phyloP scores from a whole-genome alignment of 2,113 vertebrate genomes.

The Spilogale gracilis region DNA sequence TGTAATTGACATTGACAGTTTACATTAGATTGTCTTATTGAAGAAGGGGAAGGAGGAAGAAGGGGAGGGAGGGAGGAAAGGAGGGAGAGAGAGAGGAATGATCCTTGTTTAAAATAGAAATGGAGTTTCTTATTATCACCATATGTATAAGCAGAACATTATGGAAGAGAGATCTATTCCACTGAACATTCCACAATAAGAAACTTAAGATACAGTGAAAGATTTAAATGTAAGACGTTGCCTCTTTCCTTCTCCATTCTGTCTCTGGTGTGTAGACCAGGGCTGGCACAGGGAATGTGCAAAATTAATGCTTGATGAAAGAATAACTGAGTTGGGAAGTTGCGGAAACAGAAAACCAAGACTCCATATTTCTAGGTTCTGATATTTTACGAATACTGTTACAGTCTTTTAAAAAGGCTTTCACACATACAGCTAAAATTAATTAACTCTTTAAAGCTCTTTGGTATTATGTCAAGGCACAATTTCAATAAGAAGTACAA shows the following conservation, averaged over 20 bases:
- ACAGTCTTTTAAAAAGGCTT: not conserved
- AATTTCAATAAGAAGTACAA: not conserved
- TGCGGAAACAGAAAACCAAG: not conserved
- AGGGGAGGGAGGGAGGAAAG: not conserved
- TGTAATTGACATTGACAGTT: not conserved
- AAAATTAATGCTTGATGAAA: not conserved
- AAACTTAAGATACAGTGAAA: not conserved
- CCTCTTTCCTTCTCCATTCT: not conserved
- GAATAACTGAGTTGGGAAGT: not conserved
- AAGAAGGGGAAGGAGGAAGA: not conserved
- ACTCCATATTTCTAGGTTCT: not conserved
- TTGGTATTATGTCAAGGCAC: not conserved
- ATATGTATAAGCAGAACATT: not conserved
- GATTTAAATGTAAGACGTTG: not conserved
- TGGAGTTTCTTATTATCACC: not conserved
- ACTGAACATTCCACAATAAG: not conserved
- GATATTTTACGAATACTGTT: not conserved
- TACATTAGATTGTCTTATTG: not conserved
- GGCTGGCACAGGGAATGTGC: not conserved
- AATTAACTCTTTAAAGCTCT: not conserved
- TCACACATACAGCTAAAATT: not conserved
- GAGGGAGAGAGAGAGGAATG: not conserved
- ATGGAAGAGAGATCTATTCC: not conserved
- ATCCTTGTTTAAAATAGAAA: slow-evolving; percentile 1
- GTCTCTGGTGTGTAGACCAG: not conserved